Evolutionary conservation across 30 jellyfish, hydroid and myxozoan species (phyloP).

Genomic region (Aurelia aurita): DNA sequence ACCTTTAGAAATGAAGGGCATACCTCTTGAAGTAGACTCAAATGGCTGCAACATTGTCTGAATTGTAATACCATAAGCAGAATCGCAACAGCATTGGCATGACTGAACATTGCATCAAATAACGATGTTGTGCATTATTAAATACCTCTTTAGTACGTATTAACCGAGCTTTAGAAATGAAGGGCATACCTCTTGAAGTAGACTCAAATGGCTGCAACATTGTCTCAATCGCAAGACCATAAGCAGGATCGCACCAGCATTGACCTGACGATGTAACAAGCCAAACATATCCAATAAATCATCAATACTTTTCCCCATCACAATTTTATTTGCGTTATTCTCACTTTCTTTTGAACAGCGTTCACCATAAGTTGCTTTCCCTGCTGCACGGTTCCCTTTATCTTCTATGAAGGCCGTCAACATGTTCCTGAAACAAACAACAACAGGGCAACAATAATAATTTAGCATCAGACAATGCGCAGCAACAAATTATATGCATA

Average conservation of each 20-base stretch:
- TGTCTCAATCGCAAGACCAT: slow-evolving; percentile 90
- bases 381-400: slow-evolving; percentile 25
- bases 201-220: slow-evolving; percentile 93
- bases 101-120: too few species aligned
- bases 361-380: slow-evolving; percentile 6
- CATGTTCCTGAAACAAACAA: slow-evolving; percentile 67
- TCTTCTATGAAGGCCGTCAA: slow-evolving; percentile 65
- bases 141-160: too few species aligned
- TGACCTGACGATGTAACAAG: slow-evolving; percentile 48
- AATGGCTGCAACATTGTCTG: slow-evolving; percentile 95
- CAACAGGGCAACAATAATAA: too few species aligned
- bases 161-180: too few species aligned
- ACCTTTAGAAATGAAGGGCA: too few species aligned
- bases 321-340: not conserved
- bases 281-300: slow-evolving; percentile 78
- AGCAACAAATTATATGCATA: too few species aligned
- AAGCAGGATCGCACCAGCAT: slow-evolving; percentile 84
- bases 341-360: not conserved
- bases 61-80: slow-evolving; percentile 82
- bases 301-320: slow-evolving; percentile 72
- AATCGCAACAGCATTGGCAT: slow-evolving; percentile 81
- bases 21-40: slow-evolving; percentile 73
- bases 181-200: slow-evolving; percentile 50
- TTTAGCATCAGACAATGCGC: too few species aligned
- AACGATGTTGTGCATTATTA: too few species aligned